Evolutionary conservation across 2,797 vertebrate species (phyloP), one percentile per base, ranked within the genome.

Genomic region (Darevskia nairensis): DNA sequence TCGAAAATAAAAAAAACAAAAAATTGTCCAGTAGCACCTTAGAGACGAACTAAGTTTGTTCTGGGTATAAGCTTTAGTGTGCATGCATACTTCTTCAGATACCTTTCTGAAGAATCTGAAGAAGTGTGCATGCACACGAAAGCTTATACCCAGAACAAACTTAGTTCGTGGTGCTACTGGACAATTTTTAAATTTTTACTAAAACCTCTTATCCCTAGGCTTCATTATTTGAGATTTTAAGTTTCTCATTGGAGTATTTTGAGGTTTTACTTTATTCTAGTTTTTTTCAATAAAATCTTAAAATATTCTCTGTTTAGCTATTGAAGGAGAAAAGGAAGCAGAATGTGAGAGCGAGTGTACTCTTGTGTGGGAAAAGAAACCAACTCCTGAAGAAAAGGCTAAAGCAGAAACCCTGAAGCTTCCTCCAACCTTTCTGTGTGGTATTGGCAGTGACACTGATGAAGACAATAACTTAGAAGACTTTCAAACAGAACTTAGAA

Each of bases 351-450:
- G 95, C 9, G 98, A 98, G 90, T 96, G 97, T 93, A 94, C 97
- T 86, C 87, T 98, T 89, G 92, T 98, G 90, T 97, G 96, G 97
- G 98, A 99, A 94, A 97, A 98, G 94, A 97, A 97, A 89, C 96
- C 97, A 15, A 97, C 97, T 4, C 92, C 96, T 29, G 96, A 98
- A 88, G 98, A 98, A 92, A 97, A 98, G 75, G 95, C 97, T 93
- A 97, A 97, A 94, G 97, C 98, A 89, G 97, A 97, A 92, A 95
- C 92, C 66, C 96, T 98, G 25, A 97, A 97, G 92, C 97, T 98
- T 88, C 97, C 98, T 23, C 96, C 97, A 77, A 96, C 97, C 0
- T 98, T 98, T 96, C 97, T 98, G 93, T 98, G 98, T 89, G 98
- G 96, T 44, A 89, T 97, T 87, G 96, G 96, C 93, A 97, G 97